Conservation (phyloP, 2,113 vertebrate genomes). For the Crocuta crocuta region DNA sequence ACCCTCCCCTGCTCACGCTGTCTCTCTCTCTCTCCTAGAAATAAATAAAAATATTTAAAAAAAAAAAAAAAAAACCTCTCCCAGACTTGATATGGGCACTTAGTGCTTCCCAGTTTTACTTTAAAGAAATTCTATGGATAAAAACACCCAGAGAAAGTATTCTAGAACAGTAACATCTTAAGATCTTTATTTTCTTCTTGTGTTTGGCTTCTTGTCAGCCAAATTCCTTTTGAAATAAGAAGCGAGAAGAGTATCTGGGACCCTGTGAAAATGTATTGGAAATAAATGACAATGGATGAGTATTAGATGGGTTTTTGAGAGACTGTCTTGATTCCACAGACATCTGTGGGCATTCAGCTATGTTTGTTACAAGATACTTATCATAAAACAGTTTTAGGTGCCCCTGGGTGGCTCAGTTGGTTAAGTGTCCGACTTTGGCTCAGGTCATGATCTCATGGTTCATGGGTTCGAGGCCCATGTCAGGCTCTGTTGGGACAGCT, state of each 20-base stretch:
- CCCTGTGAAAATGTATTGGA: not conserved
- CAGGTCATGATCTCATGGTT: too few species aligned
- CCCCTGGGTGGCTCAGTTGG: too few species aligned
- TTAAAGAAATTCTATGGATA: not conserved
- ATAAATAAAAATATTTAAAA: too few species aligned
- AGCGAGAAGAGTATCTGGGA: not conserved
- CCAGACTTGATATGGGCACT: not conserved
- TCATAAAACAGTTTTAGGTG: not conserved
- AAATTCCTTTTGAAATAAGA: not conserved
- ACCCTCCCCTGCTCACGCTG: too few species aligned
- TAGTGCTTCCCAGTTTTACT: not conserved
- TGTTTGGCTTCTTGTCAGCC: not conserved
- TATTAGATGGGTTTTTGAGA: not conserved
- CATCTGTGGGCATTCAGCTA: not conserved
- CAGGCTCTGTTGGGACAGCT: too few species aligned
- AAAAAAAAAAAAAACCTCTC: not conserved
- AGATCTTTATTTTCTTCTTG: not conserved
- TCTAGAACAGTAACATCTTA: not conserved
- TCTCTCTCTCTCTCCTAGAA: too few species aligned
- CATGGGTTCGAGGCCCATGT: too few species aligned
- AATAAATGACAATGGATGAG: not conserved
- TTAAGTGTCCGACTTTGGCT: too few species aligned
- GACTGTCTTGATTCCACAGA: not conserved
- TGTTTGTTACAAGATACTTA: not conserved
- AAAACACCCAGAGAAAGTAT: slow-evolving; percentile 1